Evolutionary conservation across 2,113 vertebrate species (phyloP).

Genomic region (Cairina moschata): DNA sequence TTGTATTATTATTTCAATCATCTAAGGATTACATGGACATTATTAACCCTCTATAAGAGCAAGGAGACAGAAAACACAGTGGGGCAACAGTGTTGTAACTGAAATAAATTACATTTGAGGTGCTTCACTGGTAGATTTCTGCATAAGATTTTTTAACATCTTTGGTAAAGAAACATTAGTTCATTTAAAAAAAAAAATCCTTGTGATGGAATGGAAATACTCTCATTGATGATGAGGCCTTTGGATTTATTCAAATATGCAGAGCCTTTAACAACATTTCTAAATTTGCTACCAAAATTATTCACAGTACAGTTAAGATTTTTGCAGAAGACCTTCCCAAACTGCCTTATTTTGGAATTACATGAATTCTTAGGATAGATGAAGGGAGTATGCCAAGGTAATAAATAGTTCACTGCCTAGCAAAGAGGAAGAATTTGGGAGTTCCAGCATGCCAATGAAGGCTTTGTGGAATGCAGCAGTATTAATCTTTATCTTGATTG

Average conservation of each 20-base stretch:
- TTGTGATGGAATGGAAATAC: neutral
- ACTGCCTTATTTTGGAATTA: neutral
- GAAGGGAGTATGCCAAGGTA: neutral
- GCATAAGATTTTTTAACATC: neutral
- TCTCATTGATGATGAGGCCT: neutral
- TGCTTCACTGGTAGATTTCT: neutral
- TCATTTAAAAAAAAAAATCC: neutral
- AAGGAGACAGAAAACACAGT: neutral
- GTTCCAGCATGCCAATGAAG: neutral
- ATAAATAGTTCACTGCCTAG: neutral
- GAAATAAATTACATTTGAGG: neutral
- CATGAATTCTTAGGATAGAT: neutral
- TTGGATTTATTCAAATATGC: neutral
- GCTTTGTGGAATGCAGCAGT: neutral
- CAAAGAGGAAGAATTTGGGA: neutral
- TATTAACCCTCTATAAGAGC: neutral
- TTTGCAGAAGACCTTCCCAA: neutral
- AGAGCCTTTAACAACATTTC: neutral
- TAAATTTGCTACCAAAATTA: neutral
- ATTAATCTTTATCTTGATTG: neutral
- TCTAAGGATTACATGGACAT: neutral
- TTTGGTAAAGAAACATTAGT: neutral
- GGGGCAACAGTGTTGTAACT: neutral
- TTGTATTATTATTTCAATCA: neutral
- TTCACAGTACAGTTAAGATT: neutral